These are phyloP conservation scores for Dreissena polymorpha DNA, from an alignment of 1,140 invertebrate genomes.

Conservation along the genomic window DNA sequence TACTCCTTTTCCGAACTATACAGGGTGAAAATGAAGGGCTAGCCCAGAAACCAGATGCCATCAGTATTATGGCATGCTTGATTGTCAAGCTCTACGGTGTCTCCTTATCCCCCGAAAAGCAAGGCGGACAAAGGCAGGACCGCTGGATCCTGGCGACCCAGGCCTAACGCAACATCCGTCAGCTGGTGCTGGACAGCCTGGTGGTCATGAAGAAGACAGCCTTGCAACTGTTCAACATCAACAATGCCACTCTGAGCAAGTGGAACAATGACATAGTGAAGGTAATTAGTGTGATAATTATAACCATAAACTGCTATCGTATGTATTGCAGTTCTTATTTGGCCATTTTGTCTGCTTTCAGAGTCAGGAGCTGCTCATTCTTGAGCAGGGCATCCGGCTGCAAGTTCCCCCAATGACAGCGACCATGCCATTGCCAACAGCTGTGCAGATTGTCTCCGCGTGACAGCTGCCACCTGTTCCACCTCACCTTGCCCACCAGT, in stretches of 20 bases:
- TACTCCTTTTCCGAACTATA: not conserved
- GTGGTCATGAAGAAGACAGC: not conserved
- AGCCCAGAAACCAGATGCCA: too few species aligned
- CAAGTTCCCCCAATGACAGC: not conserved
- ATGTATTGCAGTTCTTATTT: too few species aligned
- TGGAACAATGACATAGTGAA: too few species aligned
- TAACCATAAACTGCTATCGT: not conserved
- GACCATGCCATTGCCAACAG: not conserved
- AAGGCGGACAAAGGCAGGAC: too few species aligned
- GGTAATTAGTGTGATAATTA: not conserved
- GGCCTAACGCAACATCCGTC: not conserved
- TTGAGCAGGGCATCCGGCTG: not conserved
- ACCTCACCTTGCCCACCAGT: not conserved
- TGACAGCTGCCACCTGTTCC: not conserved
- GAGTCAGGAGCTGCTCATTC: not conserved
- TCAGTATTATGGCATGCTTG: too few species aligned
- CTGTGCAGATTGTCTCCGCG: not conserved
- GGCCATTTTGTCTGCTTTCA: conserved; percentile 3
- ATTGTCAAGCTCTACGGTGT: too few species aligned
- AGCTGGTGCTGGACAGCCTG: not conserved
- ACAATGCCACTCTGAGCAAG: too few species aligned
- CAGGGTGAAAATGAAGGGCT: not conserved
- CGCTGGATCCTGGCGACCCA: too few species aligned
- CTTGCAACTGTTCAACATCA: conserved; percentile 6
- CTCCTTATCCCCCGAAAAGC: too few species aligned